Evolutionary conservation across 2,113 vertebrate genomes (phyloP), one percentile per base, ranked within the genome.

Genomic region (Prochilodus magdalenae): DNA sequence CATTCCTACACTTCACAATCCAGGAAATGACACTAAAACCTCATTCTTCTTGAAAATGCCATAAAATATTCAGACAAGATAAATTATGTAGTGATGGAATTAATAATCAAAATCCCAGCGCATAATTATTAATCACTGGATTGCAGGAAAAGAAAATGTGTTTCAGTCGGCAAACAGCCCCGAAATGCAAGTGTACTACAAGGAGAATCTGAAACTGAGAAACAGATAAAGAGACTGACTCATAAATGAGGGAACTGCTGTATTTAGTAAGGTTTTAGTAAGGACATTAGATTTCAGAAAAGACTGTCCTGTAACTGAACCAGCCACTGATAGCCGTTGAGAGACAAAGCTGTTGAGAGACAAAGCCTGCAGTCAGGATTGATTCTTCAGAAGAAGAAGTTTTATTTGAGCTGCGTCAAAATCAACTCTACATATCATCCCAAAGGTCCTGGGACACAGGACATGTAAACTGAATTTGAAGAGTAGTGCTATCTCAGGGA

Each of bases 101-200:
- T 77, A 77, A 44, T 76, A 76, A 76, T 77, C 27, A 27, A 18
- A 51, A 77, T 27, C 26, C 66, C 16, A 49, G 44, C 30, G 59
- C 22, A 36, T 36, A 29, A 30, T 40, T 49, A 66, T 76, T 76
- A 77, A 49, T 77, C 40, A 30, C 26, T 7, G 24, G 8, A 47
- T 47, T 26, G 47, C 24, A 36, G 30, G 7, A 67, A 36, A 18
- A 67, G 33, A 36, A 57, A 1, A 65, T 65, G 62, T 30, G 27
- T 27, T 65, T 30, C 27, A 29, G 14, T 6, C 14, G 26, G 62
- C 3, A 65, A 29, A 16, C 27, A 27, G 26, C 26, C 12, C 60
- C 30, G 62, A 6, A 65, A 30, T 24, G 16, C 5, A 65, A 65
- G 62, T 18, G 29, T 10, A 7, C 29, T 27, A 15, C 3, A 29